Conservation (phyloP, 2,888 invertebrate genomes). For the Apotomis turbidana region DNA sequence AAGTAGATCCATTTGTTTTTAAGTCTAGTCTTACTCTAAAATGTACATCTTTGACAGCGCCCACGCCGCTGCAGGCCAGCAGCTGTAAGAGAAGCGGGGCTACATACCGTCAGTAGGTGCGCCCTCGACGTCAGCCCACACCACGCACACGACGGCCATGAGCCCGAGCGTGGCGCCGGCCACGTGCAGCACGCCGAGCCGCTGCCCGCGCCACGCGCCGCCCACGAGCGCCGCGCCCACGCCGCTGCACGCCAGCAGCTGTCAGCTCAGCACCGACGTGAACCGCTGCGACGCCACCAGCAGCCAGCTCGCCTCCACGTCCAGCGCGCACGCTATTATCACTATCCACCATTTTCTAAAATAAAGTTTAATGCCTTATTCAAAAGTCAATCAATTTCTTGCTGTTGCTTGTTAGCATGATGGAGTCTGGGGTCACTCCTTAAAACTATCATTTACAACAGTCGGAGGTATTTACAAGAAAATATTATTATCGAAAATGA, state of each 20-base stretch:
- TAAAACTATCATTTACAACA: too few species aligned
- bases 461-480: too few species aligned
- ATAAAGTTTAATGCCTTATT: constrained; percentile 32
- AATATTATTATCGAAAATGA: too few species aligned
- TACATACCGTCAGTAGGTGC: constrained; percentile 85
- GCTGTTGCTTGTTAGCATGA: too few species aligned
- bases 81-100: constrained; percentile 84
- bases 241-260: constrained; percentile 93
- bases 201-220: constrained; percentile 89
- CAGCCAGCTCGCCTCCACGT: constrained; percentile 94
- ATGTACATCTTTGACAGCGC: too few species aligned
- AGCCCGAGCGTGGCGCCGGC: constrained; percentile 91
- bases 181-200: constrained; percentile 90
- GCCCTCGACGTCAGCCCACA: constrained; percentile 92
- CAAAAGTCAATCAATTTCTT: too few species aligned
- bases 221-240: constrained; percentile 93
- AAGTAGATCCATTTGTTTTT: too few species aligned
- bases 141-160: constrained; percentile 91
- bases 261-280: constrained; percentile 83
- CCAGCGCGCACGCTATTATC: constrained; percentile 89
- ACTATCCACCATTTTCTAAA: constrained; percentile 87
- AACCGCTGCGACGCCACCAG: constrained; percentile 90
- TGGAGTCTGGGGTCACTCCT: too few species aligned
- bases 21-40: too few species aligned
- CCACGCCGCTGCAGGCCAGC: constrained; percentile 89